Conservation (phyloP, 2,888 invertebrate genomes). For the Hydroisotoma schaefferi region DNA sequence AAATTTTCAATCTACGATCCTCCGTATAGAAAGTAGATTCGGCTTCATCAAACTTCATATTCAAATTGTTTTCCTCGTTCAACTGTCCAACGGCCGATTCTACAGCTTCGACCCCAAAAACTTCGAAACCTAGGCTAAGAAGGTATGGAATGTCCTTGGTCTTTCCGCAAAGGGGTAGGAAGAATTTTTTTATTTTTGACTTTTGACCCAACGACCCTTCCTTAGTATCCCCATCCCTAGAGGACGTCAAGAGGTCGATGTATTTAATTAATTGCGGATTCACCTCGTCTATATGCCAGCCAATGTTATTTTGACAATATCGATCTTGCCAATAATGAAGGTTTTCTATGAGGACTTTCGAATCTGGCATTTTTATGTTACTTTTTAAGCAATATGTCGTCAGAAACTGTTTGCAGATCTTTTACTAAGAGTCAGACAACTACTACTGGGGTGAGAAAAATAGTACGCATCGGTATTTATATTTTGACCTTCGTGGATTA, state of each 20-base stretch:
- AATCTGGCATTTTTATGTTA: not conserved
- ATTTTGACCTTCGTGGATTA: too few relatives aligned
- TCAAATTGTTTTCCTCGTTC: slow-evolving; percentile 42
- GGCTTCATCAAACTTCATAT: slow-evolving; percentile 26
- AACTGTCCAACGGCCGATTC: slow-evolving; percentile 43
- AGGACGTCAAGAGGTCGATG: slow-evolving; percentile 16
- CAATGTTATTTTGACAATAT: slow-evolving; percentile 21
- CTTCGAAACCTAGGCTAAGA: slow-evolving; percentile 47
- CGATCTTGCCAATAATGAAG: slow-evolving; percentile 33
- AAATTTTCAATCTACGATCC: slow-evolving; percentile 45
- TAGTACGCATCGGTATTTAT: too few relatives aligned
- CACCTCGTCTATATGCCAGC: slow-evolving; percentile 42
- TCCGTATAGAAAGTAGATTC: slow-evolving; percentile 32
- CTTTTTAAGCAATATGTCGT: not conserved
- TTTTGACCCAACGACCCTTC: not conserved
- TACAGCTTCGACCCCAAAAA: slow-evolving; percentile 49
- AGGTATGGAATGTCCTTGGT: slow-evolving; percentile 48
- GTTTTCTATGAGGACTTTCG: slow-evolving; percentile 1
- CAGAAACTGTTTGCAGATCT: too few relatives aligned
- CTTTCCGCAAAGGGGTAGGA: slow-evolving; percentile 50
- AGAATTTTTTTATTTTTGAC: slow-evolving; percentile 31
- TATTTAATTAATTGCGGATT: slow-evolving; percentile 34
- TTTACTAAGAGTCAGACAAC: too few relatives aligned
- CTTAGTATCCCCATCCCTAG: not conserved
- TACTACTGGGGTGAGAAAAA: too few relatives aligned